Evolutionary conservation across 2,797 vertebrate genomes (phyloP).

Genomic region (Schizothorax lantsangensis): DNA sequence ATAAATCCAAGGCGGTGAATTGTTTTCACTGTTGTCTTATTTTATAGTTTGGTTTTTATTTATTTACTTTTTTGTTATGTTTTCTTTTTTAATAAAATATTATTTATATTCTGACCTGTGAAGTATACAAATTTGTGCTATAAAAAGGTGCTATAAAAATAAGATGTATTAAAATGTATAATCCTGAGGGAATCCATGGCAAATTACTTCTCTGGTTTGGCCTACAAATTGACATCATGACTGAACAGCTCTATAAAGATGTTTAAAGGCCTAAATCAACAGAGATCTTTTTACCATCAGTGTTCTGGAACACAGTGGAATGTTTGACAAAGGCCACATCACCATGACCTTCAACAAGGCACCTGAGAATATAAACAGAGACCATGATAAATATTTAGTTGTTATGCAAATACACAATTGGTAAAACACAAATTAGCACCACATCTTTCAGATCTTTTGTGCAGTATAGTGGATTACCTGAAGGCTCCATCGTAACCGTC

Average conservation of each 20-base stretch:
- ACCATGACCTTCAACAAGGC: conserved; percentile 81
- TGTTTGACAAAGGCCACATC: conserved; percentile 97
- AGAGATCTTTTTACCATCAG: conserved; percentile 79
- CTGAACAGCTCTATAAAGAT: background rate
- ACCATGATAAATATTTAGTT: background rate
- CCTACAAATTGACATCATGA: background rate
- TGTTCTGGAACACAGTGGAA: conserved; percentile 89
- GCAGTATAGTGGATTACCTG: conserved; percentile 79
- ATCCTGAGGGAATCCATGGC: background rate
- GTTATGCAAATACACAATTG: background rate
- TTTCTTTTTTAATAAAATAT: background rate
- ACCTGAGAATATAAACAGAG: conserved; percentile 75
- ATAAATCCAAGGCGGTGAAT: too few species aligned
- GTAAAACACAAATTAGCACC: background rate
- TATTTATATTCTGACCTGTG: background rate
- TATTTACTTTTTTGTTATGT: background rate
- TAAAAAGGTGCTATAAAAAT: background rate
- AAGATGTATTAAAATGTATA: background rate
- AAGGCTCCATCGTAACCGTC: conserved; percentile 91
- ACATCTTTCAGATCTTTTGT: background rate
- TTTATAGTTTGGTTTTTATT: background rate
- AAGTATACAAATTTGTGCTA: background rate
- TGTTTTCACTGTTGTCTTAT: background rate
- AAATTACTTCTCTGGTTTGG: background rate
- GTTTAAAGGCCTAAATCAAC: conserved; percentile 5